A percentile compares a stretch with the other conserved stretches of the same genome.
These are phyloP conservation scores for Bathynomus jamesi DNA, from an alignment of 1,140 invertebrate genomes.

Conservation along the genomic window DNA sequence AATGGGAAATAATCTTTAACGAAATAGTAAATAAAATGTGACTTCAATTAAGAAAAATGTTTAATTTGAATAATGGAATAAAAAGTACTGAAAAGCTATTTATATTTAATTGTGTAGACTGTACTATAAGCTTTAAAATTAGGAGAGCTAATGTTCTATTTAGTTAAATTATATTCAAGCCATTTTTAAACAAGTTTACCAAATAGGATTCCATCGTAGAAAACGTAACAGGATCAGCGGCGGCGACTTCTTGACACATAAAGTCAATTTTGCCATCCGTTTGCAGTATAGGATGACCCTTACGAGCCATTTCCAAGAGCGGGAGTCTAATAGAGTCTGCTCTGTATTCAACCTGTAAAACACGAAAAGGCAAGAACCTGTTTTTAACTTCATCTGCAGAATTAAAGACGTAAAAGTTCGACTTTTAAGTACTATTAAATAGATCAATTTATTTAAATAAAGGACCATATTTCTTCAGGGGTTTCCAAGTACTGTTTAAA, in stretches of 20 bases:
- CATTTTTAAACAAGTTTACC: slow-evolving; percentile 51
- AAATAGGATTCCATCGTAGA: slow-evolving; percentile 81
- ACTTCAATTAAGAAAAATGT: too few species aligned
- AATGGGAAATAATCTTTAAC: too few species aligned
- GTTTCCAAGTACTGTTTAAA: neutral
- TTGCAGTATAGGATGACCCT: slow-evolving; percentile 74
- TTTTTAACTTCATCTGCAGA: neutral
- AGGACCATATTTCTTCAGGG: neutral
- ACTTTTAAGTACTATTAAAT: neutral
- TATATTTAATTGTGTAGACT: too few species aligned
- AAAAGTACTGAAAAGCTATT: too few species aligned
- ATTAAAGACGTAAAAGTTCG: neutral
- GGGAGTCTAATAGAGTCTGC: slow-evolving; percentile 80
- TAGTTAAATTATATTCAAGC: neutral
- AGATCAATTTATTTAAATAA: neutral
- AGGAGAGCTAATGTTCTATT: too few species aligned
- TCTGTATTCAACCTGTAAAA: slow-evolving; percentile 72
- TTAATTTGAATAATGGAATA: too few species aligned
- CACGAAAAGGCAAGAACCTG: neutral
- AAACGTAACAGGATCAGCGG: slow-evolving; percentile 80
- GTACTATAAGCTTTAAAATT: too few species aligned
- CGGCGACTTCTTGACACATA: slow-evolving; percentile 74
- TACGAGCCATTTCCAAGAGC: slow-evolving; percentile 76
- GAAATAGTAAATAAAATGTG: too few species aligned
- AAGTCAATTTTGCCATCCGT: slow-evolving; percentile 80